Evolutionary conservation across 1,140 invertebrate species (phyloP).

Genomic region (Conus betulinus): DNA sequence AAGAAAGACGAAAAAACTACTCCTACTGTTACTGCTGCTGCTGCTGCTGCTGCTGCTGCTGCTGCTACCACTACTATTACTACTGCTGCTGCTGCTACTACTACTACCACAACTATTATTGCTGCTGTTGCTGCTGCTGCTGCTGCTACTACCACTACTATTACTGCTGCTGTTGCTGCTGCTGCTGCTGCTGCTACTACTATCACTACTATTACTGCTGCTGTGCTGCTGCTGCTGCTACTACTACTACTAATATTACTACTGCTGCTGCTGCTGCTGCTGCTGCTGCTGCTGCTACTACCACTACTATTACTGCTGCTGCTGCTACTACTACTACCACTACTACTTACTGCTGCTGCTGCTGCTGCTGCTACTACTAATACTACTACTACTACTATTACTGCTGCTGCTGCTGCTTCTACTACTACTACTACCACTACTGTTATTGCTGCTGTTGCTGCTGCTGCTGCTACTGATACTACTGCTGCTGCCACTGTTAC

Average conservation of each 20-base stretch:
- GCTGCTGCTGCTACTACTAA: slow-evolving; percentile 7
- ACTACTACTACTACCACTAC: slow-evolving; percentile 35
- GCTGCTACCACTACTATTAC: slow-evolving; percentile 33
- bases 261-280: neutral
- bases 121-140: neutral
- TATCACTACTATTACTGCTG: neutral
- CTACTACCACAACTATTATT: no score
- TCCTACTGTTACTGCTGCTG: slow-evolving; percentile 21
- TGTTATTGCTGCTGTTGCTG: slow-evolving; percentile 26
- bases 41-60: slow-evolving; percentile 30
- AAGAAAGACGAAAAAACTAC: neutral
- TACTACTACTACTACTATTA: slow-evolving; percentile 4
- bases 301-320: slow-evolving; percentile 18
- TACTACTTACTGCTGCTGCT: slow-evolving; percentile 31
- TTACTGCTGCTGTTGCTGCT: neutral
- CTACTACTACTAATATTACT: neutral
- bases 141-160: neutral
- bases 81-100: slow-evolving; percentile 20
- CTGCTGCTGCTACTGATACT: slow-evolving; percentile 10
- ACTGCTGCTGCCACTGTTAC: neutral
- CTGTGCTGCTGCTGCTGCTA: slow-evolving; percentile 33
- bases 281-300: slow-evolving; percentile 9
- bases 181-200: neutral
- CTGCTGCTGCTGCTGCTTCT: slow-evolving; percentile 32
- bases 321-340: slow-evolving; percentile 31